Conservation (phyloP, 2,888 invertebrate genomes). For the Microplitis deprimator region DNA sequence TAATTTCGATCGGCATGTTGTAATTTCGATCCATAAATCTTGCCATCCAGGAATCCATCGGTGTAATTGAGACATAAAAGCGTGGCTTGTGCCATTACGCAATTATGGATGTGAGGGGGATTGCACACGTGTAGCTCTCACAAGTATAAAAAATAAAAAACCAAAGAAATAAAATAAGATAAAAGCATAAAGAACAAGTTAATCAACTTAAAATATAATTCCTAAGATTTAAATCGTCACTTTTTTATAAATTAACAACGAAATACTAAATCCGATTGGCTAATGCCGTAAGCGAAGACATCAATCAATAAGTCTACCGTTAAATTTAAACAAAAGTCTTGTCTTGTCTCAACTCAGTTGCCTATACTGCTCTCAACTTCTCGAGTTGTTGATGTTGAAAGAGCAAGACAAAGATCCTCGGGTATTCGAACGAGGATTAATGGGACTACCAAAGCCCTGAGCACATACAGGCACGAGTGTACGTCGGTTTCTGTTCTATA, state of each 20-base stretch:
- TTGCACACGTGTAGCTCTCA: conserved; percentile 2
- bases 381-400: too few species aligned
- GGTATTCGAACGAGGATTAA: too few species aligned
- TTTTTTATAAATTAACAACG: too few species aligned
- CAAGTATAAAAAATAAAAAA: background rate
- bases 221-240: background rate
- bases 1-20: conserved; percentile 57
- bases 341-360: background rate
- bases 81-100: conserved; percentile 53
- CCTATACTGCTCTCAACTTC: background rate
- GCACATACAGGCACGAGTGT: too few species aligned
- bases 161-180: background rate
- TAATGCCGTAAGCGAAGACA: background rate
- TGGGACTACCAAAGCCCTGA: too few species aligned
- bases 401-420: too few species aligned
- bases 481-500: too few species aligned
- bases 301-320: background rate
- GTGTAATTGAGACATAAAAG: conserved; percentile 59
- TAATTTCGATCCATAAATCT: conserved; percentile 57
- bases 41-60: conserved; percentile 51
- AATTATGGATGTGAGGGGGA: conserved; percentile 48
- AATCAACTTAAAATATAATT: background rate
- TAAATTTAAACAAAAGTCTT: background rate
- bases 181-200: background rate
- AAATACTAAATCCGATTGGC: background rate